These are phyloP conservation scores for Holothuria glaberrima DNA, from an alignment of 35 echinoderm and acorn worm species.

Conservation along the genomic window DNA sequence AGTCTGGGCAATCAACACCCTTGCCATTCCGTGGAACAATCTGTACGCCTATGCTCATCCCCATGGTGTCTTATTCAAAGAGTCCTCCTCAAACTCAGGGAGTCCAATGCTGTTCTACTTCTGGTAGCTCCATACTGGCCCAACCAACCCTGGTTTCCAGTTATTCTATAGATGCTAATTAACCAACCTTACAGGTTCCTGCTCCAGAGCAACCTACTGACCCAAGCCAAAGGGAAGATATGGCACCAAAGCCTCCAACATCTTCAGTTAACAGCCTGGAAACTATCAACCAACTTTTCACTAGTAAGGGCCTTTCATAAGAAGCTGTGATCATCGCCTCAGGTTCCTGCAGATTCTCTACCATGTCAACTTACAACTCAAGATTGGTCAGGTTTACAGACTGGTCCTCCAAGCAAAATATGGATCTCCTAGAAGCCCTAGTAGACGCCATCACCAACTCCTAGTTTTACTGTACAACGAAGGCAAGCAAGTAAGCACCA, in stretches of 20 bases:
- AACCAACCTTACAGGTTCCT: neutral
- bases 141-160: slow-evolving; percentile 5
- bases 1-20: neutral
- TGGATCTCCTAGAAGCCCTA: neutral
- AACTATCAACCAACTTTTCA: neutral
- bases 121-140: slow-evolving; percentile 22
- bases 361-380: neutral
- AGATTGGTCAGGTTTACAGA: neutral
- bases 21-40: neutral
- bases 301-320: slow-evolving; percentile 12
- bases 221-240: neutral
- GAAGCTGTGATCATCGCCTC: neutral
- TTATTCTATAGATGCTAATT: neutral
- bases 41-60: neutral
- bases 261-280: slow-evolving; percentile 41
- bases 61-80: neutral
- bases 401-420: neutral
- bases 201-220: neutral
- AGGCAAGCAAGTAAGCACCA: neutral
- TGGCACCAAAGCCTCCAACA: neutral
- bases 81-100: neutral
- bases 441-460: neutral
- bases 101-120: neutral
- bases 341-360: neutral
- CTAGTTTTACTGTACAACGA: neutral